Conservation (phyloP, 2,113 vertebrate genomes). For the Chrysemys picta region DNA sequence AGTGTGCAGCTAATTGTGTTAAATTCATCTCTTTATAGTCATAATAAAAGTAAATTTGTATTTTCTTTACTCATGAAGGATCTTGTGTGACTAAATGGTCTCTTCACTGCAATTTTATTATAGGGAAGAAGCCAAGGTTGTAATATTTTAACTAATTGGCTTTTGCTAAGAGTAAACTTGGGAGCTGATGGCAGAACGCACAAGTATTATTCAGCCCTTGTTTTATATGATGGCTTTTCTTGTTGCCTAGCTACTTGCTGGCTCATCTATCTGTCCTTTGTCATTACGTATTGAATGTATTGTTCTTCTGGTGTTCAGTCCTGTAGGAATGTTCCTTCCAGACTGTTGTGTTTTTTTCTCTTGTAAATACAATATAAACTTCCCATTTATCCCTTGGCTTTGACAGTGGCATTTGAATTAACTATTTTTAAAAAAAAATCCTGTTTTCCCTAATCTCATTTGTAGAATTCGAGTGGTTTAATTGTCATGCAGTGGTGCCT, state of each 20-base stretch:
- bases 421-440: neutral
- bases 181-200: neutral
- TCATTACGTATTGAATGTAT: neutral
- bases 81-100: conserved; percentile 1
- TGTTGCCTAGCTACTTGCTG: neutral
- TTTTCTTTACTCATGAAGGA: conserved; percentile 60
- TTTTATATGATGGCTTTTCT: neutral
- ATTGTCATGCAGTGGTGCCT: neutral
- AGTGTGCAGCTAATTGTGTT: conserved; percentile 44
- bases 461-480: neutral
- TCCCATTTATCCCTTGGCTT: neutral
- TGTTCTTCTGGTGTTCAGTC: neutral
- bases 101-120: neutral
- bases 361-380: neutral
- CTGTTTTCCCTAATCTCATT: neutral
- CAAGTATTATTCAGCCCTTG: neutral
- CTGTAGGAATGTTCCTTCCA: neutral
- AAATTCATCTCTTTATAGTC: conserved; percentile 55
- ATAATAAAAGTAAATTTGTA: conserved; percentile 66
- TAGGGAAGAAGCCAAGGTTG: neutral
- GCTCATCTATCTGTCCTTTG: neutral
- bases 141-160: neutral
- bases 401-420: neutral
- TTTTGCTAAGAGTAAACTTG: neutral
- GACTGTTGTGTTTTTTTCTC: neutral